These are phyloP conservation scores for Dasypogon diadema DNA, from an alignment of 2,888 invertebrate species.

Conservation along the genomic window DNA sequence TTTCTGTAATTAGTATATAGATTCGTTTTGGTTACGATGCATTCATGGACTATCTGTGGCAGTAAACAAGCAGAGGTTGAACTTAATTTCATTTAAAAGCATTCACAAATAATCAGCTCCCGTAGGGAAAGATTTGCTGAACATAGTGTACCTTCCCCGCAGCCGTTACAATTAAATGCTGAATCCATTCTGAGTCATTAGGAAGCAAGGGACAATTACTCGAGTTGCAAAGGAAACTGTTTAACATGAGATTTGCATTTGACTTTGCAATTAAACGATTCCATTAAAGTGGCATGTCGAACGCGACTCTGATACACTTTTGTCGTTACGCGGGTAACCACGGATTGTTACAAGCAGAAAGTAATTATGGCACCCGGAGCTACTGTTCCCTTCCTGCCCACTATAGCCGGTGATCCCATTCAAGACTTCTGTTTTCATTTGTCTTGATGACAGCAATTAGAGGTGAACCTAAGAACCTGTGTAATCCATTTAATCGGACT, in stretches of 20 bases:
- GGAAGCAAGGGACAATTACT: conserved; percentile 41
- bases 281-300: conserved; percentile 59
- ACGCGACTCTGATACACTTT: conserved; percentile 53
- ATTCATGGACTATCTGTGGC: background rate
- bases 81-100: conserved; percentile 43
- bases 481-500: conserved; percentile 46
- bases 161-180: conserved; percentile 28
- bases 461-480: conserved; percentile 37
- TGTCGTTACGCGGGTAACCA: conserved; percentile 42
- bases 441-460: conserved; percentile 46
- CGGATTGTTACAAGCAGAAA: background rate
- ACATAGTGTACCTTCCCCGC: background rate
- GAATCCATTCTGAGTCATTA: conserved; percentile 34
- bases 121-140: background rate
- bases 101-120: conserved; percentile 26
- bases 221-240: conserved; percentile 55
- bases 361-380: conserved; percentile 4
- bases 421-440: conserved; percentile 25
- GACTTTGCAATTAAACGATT: conserved; percentile 59
- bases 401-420: conserved; percentile 23
- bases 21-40: too few relatives aligned
- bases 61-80: conserved; percentile 27
- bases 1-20: conserved; percentile 41
- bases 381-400: background rate
- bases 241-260: conserved; percentile 60